Conservation (phyloP, 2,113 vertebrate genomes). For the Callospermophilus lateralis region DNA sequence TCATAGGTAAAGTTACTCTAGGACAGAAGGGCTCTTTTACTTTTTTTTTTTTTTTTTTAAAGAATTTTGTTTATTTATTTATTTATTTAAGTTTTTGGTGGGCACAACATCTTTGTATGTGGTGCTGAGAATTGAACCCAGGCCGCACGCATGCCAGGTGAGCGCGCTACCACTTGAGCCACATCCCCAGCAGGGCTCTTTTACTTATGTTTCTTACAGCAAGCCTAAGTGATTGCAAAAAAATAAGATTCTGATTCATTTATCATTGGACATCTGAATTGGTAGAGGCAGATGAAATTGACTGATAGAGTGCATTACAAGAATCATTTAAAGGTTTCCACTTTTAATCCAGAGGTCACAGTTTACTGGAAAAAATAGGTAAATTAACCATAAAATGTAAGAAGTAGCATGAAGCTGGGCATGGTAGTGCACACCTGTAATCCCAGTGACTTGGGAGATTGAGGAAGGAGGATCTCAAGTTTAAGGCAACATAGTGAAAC, state of each 20-base stretch:
- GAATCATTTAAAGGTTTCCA: not conserved
- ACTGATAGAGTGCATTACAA: slow-evolving; percentile 7
- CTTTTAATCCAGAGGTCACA: not conserved
- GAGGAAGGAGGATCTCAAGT: too few relatives aligned
- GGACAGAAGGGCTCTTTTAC: not conserved
- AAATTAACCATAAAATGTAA: not conserved
- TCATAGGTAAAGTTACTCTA: not conserved
- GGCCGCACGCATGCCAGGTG: too few relatives aligned
- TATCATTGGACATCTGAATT: not conserved
- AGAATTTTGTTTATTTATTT: too few relatives aligned
- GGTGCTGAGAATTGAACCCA: too few relatives aligned
- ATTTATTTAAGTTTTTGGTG: too few relatives aligned
- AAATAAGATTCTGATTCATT: slow-evolving; percentile 38
- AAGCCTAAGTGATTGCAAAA: not conserved
- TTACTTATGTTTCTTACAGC: not conserved
- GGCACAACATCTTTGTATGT: too few relatives aligned
- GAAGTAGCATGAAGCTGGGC: not conserved
- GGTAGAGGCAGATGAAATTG: slow-evolving; percentile 36
- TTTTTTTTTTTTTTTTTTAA: too few relatives aligned
- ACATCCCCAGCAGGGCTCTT: not conserved
- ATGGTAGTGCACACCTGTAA: too few relatives aligned
- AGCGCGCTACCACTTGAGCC: too few relatives aligned
- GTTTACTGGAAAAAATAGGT: not conserved
- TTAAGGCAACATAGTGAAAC: too few relatives aligned
- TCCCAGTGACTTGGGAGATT: too few relatives aligned